These are phyloP conservation scores for Drosophila sechellia DNA, from an alignment of 1,140 invertebrate genomes.

Conservation along the genomic window DNA sequence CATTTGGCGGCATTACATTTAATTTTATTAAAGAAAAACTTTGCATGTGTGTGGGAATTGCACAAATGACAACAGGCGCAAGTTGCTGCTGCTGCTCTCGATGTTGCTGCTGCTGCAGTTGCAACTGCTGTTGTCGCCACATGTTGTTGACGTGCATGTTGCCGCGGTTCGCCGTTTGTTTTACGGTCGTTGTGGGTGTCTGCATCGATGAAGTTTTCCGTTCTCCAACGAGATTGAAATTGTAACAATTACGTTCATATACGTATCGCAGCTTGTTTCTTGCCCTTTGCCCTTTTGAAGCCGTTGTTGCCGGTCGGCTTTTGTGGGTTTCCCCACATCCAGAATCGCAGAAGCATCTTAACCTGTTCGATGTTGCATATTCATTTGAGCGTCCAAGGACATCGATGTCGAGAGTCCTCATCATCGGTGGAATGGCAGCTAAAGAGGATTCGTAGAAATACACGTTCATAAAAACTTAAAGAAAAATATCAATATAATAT, in stretches of 20 bases:
- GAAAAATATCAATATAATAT: background rate
- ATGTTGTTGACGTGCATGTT: conserved; percentile 76
- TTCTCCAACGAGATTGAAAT: conserved; percentile 64
- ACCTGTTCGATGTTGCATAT: conserved; percentile 43
- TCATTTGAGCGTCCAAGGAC: conserved; percentile 37
- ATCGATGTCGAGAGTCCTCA: conserved; percentile 15
- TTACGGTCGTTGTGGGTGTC: conserved; percentile 67
- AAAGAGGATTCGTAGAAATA: conserved; percentile 15
- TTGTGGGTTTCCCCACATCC: conserved; percentile 7
- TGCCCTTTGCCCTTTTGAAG: conserved; percentile 39
- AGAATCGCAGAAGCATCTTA: conserved; percentile 26
- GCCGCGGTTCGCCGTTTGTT: conserved; percentile 63
- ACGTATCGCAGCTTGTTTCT: conserved; percentile 15
- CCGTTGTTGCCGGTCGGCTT: conserved; percentile 12
- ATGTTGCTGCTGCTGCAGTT: conserved; percentile 28
- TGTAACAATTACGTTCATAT: conserved; percentile 64
- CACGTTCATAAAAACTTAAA: conserved; percentile 3
- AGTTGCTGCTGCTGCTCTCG: conserved; percentile 52
- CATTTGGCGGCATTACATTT: conserved; percentile 78
- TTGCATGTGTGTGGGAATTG: conserved; percentile 68
- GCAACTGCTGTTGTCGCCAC: conserved; percentile 60
- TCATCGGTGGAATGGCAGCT: conserved; percentile 12
- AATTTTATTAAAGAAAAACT: conserved; percentile 82
- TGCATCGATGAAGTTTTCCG: conserved; percentile 73
- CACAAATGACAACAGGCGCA: conserved; percentile 75